Conservation (phyloP, 2,888 invertebrate species). For the Xanthorhoe designata region DNA sequence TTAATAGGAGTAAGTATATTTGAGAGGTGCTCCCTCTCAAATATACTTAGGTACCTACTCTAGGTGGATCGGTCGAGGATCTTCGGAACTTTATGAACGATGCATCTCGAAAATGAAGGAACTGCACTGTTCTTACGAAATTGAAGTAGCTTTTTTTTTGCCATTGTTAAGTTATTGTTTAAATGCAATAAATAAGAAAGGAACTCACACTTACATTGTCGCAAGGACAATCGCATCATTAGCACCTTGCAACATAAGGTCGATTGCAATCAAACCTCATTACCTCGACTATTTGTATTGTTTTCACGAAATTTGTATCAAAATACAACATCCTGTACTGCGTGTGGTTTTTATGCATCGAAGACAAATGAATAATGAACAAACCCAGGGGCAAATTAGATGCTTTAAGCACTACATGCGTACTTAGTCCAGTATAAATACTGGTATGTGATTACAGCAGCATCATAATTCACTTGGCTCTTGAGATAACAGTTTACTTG, state of each 20-base stretch:
- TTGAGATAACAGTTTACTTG: constrained; percentile 52
- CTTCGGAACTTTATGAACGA: too few relatives aligned
- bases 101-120: too few relatives aligned
- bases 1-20: too few relatives aligned
- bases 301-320: constrained; percentile 16
- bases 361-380: constrained; percentile 66
- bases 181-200: neutral
- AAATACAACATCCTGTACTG: constrained; percentile 46
- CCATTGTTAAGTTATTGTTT: neutral
- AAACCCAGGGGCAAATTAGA: constrained; percentile 72
- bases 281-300: constrained; percentile 17
- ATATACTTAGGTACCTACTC: too few relatives aligned
- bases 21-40: too few relatives aligned
- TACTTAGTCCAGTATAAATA: constrained; percentile 66
- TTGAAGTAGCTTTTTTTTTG: too few relatives aligned
- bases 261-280: constrained; percentile 21
- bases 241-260: constrained; percentile 8
- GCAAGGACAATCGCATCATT: neutral
- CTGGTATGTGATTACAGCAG: constrained; percentile 55
- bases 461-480: constrained; percentile 66
- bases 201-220: neutral
- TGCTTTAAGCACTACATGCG: constrained; percentile 56
- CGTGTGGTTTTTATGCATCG: constrained; percentile 60
- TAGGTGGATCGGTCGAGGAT: too few relatives aligned
- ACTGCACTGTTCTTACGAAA: too few relatives aligned